These are phyloP conservation scores for Heliconius sara DNA, from an alignment of 2,888 invertebrate genomes.

Conservation along the genomic window DNA sequence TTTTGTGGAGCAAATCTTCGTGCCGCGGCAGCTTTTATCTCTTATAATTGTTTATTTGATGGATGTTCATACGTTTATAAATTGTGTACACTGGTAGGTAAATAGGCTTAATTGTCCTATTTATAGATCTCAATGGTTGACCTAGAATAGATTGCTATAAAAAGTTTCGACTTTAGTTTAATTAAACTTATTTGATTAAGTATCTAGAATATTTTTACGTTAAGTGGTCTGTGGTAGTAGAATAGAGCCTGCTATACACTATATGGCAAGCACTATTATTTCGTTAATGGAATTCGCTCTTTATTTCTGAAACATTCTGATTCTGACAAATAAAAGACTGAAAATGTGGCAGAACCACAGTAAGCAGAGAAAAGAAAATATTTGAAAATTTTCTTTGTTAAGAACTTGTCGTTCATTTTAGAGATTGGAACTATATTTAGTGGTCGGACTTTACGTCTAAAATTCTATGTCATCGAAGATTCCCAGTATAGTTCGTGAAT, in stretches of 20 bases:
- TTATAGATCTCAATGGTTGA: conserved; percentile 11
- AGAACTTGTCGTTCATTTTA: too few relatives aligned
- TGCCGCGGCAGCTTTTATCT: conserved; percentile 79
- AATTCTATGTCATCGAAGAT: too few relatives aligned
- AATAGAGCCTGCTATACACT: neutral
- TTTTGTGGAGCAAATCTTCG: conserved; percentile 82
- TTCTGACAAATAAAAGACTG: neutral
- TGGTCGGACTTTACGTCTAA: neutral
- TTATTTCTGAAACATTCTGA: neutral
- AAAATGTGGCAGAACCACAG: too few relatives aligned
- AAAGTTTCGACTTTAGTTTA: neutral
- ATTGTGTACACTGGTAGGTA: conserved; percentile 46
- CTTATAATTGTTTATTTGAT: conserved; percentile 73
- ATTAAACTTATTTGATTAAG: neutral
- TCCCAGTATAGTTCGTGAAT: too few relatives aligned
- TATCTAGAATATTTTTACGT: neutral
- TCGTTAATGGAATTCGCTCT: neutral
- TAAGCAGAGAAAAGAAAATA: too few relatives aligned
- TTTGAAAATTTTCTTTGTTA: too few relatives aligned
- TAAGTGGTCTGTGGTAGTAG: neutral
- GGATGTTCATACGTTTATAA: conserved; percentile 51
- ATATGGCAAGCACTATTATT: neutral
- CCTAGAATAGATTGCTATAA: neutral
- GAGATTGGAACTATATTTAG: neutral
- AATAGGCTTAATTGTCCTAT: conserved; percentile 44